Conservation (phyloP, 2,888 invertebrate species). For the Protodeltote pygarga region DNA sequence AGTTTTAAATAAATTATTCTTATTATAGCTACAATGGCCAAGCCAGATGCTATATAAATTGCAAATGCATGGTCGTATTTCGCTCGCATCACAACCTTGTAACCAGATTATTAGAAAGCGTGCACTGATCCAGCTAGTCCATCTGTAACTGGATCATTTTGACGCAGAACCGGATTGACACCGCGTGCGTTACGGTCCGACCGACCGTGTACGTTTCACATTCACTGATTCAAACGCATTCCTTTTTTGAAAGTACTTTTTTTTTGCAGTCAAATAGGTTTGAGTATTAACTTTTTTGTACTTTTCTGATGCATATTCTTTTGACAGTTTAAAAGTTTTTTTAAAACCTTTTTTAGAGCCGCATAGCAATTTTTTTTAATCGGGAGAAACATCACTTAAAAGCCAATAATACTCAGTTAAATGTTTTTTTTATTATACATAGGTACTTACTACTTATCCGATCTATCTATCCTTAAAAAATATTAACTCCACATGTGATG, state of each 20-base stretch:
- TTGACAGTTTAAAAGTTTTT: no score
- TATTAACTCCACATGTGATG: background rate
- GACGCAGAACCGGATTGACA: slow-evolving; percentile 43
- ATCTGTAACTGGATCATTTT: slow-evolving; percentile 47
- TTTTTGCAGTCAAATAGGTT: background rate
- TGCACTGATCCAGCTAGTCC: slow-evolving; percentile 36
- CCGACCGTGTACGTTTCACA: slow-evolving; percentile 7
- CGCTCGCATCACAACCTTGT: slow-evolving; percentile 26
- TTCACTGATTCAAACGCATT: background rate
- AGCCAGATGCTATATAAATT: background rate
- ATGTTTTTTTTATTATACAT: no score
- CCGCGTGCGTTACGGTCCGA: slow-evolving; percentile 14
- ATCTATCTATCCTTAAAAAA: no score
- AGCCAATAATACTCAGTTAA: no score
- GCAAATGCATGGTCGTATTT: slow-evolving; percentile 10
- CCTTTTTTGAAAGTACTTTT: background rate
- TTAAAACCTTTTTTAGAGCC: no score
- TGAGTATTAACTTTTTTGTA: no score
- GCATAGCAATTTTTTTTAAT: no score
- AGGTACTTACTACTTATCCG: no score
- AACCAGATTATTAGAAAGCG: slow-evolving; percentile 46
- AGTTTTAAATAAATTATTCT: no score
- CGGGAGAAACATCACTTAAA: no score
- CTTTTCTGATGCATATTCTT: no score
- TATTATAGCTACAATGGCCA: background rate